A percentile compares a stretch with the other conserved stretches of the same genome.
Evolutionary conservation across 92 coral and sea anemone genomes (phyloP).

Genomic region (Plumapathes pennacea): DNA sequence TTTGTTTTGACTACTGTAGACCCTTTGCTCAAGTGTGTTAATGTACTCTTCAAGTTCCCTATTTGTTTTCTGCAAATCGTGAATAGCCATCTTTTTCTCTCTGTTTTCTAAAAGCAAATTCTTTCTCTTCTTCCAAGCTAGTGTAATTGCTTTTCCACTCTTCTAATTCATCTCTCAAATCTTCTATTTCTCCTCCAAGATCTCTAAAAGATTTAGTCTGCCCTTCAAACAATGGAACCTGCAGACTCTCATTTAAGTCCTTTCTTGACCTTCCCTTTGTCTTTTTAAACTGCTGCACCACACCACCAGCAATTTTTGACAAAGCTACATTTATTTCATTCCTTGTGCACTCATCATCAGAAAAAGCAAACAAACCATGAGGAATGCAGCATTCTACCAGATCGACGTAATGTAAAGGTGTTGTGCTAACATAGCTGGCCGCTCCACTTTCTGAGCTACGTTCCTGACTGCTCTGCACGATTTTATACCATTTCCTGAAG

Average conservation of each 20-base stretch:
- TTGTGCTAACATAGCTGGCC: no score
- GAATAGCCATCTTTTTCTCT: slow-evolving; percentile 10
- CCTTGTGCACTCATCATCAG: background rate
- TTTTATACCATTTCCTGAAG: background rate
- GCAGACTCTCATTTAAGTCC: slow-evolving; percentile 21
- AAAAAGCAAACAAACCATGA: slow-evolving; percentile 6
- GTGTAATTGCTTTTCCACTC: slow-evolving; percentile 22
- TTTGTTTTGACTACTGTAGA: background rate
- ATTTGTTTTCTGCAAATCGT: background rate
- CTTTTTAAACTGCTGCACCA: slow-evolving; percentile 15
- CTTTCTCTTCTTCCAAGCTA: slow-evolving; percentile 28
- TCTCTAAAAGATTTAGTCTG: slow-evolving; percentile 17
- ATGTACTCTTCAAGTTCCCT: slow-evolving; percentile 27
- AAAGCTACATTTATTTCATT: background rate
- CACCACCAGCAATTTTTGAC: slow-evolving; percentile 17
- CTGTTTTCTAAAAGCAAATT: slow-evolving; percentile 11
- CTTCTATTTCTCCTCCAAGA: background rate
- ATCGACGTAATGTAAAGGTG: slow-evolving; percentile 1
- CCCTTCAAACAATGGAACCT: slow-evolving; percentile 38
- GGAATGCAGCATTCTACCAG: slow-evolving; percentile 14
- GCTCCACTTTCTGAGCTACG: slow-evolving; percentile 1
- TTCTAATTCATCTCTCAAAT: slow-evolving; percentile 13
- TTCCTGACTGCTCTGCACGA: background rate
- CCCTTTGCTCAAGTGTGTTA: slow-evolving; percentile 9
- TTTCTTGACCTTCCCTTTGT: slow-evolving; percentile 30